Evolutionary conservation across 2,888 invertebrate genomes (phyloP).

Genomic region (Eueremaeus valkanovi): DNA sequence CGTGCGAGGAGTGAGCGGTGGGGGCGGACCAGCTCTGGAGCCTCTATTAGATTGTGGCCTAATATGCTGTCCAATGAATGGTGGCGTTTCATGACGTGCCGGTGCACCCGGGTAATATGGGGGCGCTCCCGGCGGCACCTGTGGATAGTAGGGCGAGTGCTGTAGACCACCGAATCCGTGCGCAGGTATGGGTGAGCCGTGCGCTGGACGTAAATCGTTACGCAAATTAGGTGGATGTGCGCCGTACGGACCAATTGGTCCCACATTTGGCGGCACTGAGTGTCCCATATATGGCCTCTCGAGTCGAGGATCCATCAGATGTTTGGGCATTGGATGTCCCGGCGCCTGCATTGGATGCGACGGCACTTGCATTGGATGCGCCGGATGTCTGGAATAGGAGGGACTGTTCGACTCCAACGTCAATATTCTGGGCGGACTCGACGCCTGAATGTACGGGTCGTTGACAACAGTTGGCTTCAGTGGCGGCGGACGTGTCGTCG

Average conservation of each 20-base stretch:
- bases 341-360: not conserved
- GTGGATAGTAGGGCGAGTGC: slow-evolving; percentile 43
- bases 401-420: slow-evolving; percentile 8
- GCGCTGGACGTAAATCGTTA: slow-evolving; percentile 41
- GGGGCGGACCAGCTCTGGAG: not conserved
- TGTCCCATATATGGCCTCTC: not conserved
- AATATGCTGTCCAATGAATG: not conserved
- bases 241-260: not conserved
- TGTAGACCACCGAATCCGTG: slow-evolving; percentile 39
- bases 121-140: slow-evolving; percentile 39
- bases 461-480: slow-evolving; percentile 5
- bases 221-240: slow-evolving; percentile 15
- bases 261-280: not conserved
- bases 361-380: not conserved
- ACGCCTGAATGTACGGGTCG: slow-evolving; percentile 6
- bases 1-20: not conserved
- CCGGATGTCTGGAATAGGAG: slow-evolving; percentile 1
- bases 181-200: slow-evolving; percentile 41
- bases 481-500: not conserved
- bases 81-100: not conserved
- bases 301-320: slow-evolving; percentile 12
- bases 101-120: not conserved
- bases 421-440: slow-evolving; percentile 13
- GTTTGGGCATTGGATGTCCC: slow-evolving; percentile 13
- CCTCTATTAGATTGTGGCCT: not conserved